phyloP scores from a whole-genome alignment of 2,888 invertebrate genomes.

The Malthinus seriepunctatus region DNA sequence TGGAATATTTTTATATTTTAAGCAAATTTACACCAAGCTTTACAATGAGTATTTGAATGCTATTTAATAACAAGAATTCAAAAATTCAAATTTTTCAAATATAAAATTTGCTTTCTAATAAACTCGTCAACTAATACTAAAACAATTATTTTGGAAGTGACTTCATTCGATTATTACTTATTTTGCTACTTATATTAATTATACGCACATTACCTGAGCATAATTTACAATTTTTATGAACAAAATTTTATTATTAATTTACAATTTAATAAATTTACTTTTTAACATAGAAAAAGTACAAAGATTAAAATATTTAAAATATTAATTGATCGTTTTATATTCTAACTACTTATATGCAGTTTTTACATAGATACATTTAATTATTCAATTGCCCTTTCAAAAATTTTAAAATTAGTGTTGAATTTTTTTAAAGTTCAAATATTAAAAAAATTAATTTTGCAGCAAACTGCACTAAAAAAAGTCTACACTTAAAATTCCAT shows the following conservation, averaged over 20 bases:
- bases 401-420: background rate
- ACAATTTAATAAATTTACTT: too few relatives aligned
- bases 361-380: background rate
- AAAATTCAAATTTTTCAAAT: conserved; percentile 36
- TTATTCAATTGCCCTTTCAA: background rate
- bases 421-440: too few relatives aligned
- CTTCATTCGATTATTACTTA: background rate
- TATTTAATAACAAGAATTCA: conserved; percentile 32
- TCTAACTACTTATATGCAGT: background rate
- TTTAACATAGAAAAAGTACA: conserved; percentile 3
- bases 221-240: conserved; percentile 20
- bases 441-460: background rate
- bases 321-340: too few relatives aligned
- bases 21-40: conserved; percentile 43
- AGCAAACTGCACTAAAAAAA: background rate
- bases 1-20: conserved; percentile 47
- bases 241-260: conserved; percentile 3
- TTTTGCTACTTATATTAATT: conserved; percentile 15
- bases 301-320: background rate
- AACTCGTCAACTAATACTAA: conserved; percentile 9
- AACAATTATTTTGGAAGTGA: conserved; percentile 18
- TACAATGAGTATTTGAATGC: conserved; percentile 39
- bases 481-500: background rate
- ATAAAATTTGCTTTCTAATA: conserved; percentile 21
- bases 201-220: conserved; percentile 23